Base-by-base conservation (phyloP, 2,113 vertebrate species). In the Tyto alba region DNA sequence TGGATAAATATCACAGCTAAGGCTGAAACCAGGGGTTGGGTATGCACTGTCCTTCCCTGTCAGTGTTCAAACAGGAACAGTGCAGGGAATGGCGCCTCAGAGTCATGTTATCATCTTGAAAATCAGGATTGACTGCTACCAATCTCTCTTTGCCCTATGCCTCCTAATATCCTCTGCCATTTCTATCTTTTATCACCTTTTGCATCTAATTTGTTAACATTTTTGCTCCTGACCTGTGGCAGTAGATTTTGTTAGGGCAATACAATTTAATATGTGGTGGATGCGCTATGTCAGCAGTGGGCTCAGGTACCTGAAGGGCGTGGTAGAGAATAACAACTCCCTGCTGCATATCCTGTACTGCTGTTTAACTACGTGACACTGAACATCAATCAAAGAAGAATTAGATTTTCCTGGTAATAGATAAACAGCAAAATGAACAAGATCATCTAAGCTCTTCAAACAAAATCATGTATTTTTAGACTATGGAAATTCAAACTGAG, bases 371-470 rank as follows among this genome's bases (percentile, higher is more conserved):
- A 3, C 0, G 2, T 85, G 94, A 76, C 0, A 1, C 91, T 73
- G 45, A 91, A 34, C 71, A 81, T 40, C 89, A 76, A 4, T 85
- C 57, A 92, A 6, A 76, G 69, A 9, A 73, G 78, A 74, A 93
- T 93, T 93, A 85, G 67, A 47, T n/a, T 67, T 73, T 20, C 74
- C 77, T 67, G 47, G 38, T 91, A 94, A 91, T 14, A 85, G 53
- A 64, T 74, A 88, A 89, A 89, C n/a, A 94, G 75, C 55, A 85
- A 92, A 96, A 73, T 80, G 55, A 89, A 67, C 73, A 77, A 63
- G 78, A 89, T 86, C 30, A 38, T 83, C 38, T 81, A 41, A 92
- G 81, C 81, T 95, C 63, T 91, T 85, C 90, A 92, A 96, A 95
- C 62, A 91, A 91, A 88, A 76, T 57, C 0, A 60, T 16, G 15